These are phyloP conservation scores for Thereva unica DNA, from an alignment of 2,888 invertebrate species.

Conservation along the genomic window DNA sequence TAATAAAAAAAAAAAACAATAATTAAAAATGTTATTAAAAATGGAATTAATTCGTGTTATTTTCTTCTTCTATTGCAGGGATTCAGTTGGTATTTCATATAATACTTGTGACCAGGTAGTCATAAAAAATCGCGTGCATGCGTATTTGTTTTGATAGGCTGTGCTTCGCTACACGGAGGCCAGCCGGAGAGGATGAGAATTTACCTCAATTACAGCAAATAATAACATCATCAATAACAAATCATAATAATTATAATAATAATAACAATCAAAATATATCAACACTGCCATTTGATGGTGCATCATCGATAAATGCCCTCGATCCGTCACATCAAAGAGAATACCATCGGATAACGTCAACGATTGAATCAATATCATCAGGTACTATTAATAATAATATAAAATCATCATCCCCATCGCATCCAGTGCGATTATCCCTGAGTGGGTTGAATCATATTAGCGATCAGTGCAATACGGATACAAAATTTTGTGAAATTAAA, in stretches of 20 bases:
- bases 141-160: conserved; percentile 88
- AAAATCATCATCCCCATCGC: conserved; percentile 46
- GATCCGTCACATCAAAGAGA: conserved; percentile 39
- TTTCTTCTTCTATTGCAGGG: conserved; percentile 48
- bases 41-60: conserved; percentile 2
- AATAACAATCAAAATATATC: conserved; percentile 38
- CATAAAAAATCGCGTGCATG: conserved; percentile 73
- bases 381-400: conserved; percentile 47
- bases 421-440: conserved; percentile 18
- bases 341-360: conserved; percentile 30
- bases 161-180: conserved; percentile 88
- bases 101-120: conserved; percentile 50
- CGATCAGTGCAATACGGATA: too few species aligned
- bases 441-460: background rate
- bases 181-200: conserved; percentile 75
- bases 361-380: conserved; percentile 32
- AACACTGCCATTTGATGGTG: conserved; percentile 38
- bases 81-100: conserved; percentile 45
- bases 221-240: conserved; percentile 44
- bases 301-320: conserved; percentile 39
- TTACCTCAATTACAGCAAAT: conserved; percentile 45
- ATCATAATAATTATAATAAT: conserved; percentile 41
- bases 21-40: background rate
- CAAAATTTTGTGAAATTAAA: too few species aligned
- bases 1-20: background rate